Evolutionary conservation across 2,888 invertebrate genomes (phyloP), one percentile per base, ranked within the genome.

Genomic region (Melieria omissa): DNA sequence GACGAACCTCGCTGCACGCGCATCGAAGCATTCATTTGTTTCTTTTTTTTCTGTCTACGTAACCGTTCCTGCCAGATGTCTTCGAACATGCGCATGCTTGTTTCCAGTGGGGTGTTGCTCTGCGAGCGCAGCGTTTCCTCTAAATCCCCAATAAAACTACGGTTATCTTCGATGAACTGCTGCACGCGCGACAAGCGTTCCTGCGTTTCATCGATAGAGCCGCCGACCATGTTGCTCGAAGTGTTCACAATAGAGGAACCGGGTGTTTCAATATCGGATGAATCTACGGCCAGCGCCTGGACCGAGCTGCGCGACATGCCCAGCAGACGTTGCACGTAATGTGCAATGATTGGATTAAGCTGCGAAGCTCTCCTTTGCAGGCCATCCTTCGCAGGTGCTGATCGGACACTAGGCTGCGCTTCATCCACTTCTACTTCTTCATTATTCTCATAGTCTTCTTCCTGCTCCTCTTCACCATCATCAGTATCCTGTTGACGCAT

Each of bases 231-330:
- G 78, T 89, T 89, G 0, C 77, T 78, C 4, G 85, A 82, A 5
- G 84, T 83, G 65, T 89, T 87, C 1, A 90, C 81, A 4, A 89
- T 77, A 3, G 89, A 89, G 3, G 86, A 85, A 9, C 84, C 79
- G 0, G 90, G 89, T 0, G 89, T 89, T 41, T 87, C 81, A 16
- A 89, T 83, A 0, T 88, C 88, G 44, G 89, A 88, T 1, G 87
- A 86, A 76, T 87, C 87, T 0, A 88, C 87, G 1, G 84, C 84
- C 16, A 90, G 80, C 10, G 88, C 86, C 12, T 89, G 88, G n/a
- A 90, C 81, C 70, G 87, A 87, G 9, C 79, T 81, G 46, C 87
- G 86, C 0, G 89, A 88, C 90, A 90, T 89, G n/a, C 83, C 83
- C 29, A 90, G 79, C 54, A 90, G 80, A 74, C 88, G 87, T 68